Evolutionary conservation across 2,888 invertebrate genomes (phyloP).

Genomic region (Orchesella flavescens): DNA sequence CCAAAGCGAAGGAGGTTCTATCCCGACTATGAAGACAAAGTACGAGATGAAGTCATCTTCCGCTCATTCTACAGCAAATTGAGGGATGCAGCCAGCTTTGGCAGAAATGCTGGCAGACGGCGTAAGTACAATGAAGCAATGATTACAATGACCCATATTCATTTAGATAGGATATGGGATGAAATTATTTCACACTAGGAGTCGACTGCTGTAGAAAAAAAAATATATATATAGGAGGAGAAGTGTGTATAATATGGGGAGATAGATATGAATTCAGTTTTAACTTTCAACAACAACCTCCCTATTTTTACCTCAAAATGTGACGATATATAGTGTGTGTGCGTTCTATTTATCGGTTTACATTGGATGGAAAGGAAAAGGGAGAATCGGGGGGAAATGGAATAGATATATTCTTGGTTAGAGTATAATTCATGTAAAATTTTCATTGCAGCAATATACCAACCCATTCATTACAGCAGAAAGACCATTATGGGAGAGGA

Average conservation of each 20-base stretch:
- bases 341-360: too few species aligned
- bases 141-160: conserved; percentile 20
- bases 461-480: conserved; percentile 70
- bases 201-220: too few species aligned
- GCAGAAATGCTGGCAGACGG: conserved; percentile 45
- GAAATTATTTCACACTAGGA: conserved; percentile 3
- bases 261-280: not conserved
- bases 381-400: not conserved
- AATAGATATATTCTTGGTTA: not conserved
- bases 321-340: not conserved
- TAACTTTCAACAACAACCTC: not conserved
- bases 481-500: conserved; percentile 69
- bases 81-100: conserved; percentile 78
- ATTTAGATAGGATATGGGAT: not conserved
- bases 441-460: conserved; percentile 67
- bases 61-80: conserved; percentile 91
- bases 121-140: conserved; percentile 36
- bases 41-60: conserved; percentile 88
- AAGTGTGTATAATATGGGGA: too few species aligned
- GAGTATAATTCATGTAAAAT: conserved; percentile 26
- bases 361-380: not conserved
- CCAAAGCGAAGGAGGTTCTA: conserved; percentile 82
- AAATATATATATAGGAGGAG: too few species aligned
- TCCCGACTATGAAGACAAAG: conserved; percentile 79
- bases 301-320: not conserved